Evolutionary conservation across 2,888 invertebrate species (phyloP).

Genomic region (Ophioninae sp.): DNA sequence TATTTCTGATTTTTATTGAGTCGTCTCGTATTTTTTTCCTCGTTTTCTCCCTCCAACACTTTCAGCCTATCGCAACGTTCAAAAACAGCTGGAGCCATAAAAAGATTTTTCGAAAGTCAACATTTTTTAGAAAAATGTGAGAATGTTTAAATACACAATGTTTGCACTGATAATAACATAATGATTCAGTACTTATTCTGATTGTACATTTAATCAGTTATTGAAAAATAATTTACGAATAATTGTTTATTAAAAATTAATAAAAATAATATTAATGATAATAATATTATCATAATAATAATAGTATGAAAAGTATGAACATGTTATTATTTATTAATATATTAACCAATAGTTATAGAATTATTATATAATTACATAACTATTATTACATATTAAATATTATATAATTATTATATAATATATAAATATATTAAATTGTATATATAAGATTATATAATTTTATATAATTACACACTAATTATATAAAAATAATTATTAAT

Average conservation of each 20-base stretch:
- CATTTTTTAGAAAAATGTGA: neutral
- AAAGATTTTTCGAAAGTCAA: neutral
- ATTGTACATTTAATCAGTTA: neutral
- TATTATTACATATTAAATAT: too few species aligned
- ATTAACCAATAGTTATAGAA: too few species aligned
- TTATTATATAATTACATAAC: too few species aligned
- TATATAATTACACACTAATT: too few species aligned
- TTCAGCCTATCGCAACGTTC: neutral
- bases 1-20: neutral
- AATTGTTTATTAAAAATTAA: neutral
- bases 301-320: neutral
- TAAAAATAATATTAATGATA: neutral
- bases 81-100: neutral
- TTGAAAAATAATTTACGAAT: neutral
- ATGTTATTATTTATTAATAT: too few species aligned
- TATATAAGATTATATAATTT: too few species aligned
- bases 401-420: too few species aligned
- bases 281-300: neutral
- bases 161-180: neutral
- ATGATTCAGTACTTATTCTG: neutral
- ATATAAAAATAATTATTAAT: too few species aligned
- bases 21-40: neutral
- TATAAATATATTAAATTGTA: too few species aligned
- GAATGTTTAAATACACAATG: neutral
- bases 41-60: neutral